phyloP scores from a whole-genome alignment of 2,113 vertebrate species.

The Hirundichthys speculiger region DNA sequence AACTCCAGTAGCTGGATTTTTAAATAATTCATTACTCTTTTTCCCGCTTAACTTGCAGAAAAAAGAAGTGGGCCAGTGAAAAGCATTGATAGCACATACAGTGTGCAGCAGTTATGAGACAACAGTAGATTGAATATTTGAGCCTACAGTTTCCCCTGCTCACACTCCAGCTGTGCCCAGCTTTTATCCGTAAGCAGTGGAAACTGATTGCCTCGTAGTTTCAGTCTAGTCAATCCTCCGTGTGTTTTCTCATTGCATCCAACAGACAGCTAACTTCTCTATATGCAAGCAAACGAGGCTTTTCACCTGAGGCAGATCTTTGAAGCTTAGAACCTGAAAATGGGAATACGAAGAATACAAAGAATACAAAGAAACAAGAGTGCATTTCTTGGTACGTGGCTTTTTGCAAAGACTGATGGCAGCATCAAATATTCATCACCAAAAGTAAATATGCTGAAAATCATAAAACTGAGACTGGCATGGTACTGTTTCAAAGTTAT shows the following conservation, averaged over 20 bases:
- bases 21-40: conserved; percentile 69
- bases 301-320: conserved; percentile 66
- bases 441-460: conserved; percentile 55
- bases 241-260: conserved; percentile 67
- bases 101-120: conserved; percentile 59
- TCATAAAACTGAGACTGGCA: conserved; percentile 37
- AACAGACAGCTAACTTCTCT: conserved; percentile 68
- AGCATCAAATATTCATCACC: conserved; percentile 61
- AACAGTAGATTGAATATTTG: conserved; percentile 55
- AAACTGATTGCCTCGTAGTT: conserved; percentile 63
- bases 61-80: conserved; percentile 47
- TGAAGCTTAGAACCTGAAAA: conserved; percentile 64
- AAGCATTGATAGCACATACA: conserved; percentile 48
- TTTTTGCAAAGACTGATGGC: conserved; percentile 57
- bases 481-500: conserved; percentile 8
- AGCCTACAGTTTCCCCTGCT: conserved; percentile 59
- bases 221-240: conserved; percentile 58
- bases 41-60: conserved; percentile 75
- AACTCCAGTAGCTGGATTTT: conserved; percentile 46
- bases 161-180: conserved; percentile 61
- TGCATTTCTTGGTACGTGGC: conserved; percentile 42
- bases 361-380: too few relatives aligned
- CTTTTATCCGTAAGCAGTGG: conserved; percentile 62
- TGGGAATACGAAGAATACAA: conserved; percentile 47
- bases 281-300: conserved; percentile 64